A percentile compares a stretch with the other conserved stretches of the same genome.
Conservation (phyloP, 2,888 invertebrate species). For the Sipha maydis region DNA sequence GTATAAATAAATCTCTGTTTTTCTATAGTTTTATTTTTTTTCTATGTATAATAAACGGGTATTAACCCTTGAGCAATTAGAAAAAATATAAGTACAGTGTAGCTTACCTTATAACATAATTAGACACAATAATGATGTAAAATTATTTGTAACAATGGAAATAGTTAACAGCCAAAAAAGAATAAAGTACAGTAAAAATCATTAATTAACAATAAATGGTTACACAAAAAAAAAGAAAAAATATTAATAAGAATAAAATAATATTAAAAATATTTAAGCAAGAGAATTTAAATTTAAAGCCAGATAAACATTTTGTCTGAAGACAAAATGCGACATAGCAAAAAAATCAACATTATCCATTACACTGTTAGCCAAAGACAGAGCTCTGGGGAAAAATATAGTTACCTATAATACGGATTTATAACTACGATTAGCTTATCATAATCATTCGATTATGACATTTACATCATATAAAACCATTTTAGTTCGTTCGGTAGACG, state of each 20-base stretch:
- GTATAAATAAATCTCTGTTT: too few species aligned
- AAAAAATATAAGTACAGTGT: not conserved
- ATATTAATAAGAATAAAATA: too few species aligned
- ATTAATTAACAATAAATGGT: not conserved
- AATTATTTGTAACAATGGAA: not conserved
- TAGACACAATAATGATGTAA: not conserved
- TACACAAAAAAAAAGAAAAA: not conserved
- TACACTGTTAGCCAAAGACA: too few species aligned
- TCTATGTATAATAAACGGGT: not conserved
- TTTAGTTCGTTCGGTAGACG: too few species aligned
- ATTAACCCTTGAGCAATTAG: not conserved
- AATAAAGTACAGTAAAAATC: not conserved
- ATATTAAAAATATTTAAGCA: too few species aligned
- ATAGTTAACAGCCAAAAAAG: not conserved
- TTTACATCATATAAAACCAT: too few species aligned
- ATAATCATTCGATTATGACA: too few species aligned
- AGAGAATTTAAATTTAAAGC: not conserved
- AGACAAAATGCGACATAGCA: not conserved
- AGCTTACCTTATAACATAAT: not conserved
- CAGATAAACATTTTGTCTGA: conserved; percentile 33
- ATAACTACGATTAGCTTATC: too few species aligned
- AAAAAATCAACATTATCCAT: too few species aligned
- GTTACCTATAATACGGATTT: too few species aligned
- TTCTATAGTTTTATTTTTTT: not conserved
- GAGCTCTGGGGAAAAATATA: not conserved